Conservation (phyloP, 2,797 vertebrate genomes). For the Ambastaia sidthimunki region DNA sequence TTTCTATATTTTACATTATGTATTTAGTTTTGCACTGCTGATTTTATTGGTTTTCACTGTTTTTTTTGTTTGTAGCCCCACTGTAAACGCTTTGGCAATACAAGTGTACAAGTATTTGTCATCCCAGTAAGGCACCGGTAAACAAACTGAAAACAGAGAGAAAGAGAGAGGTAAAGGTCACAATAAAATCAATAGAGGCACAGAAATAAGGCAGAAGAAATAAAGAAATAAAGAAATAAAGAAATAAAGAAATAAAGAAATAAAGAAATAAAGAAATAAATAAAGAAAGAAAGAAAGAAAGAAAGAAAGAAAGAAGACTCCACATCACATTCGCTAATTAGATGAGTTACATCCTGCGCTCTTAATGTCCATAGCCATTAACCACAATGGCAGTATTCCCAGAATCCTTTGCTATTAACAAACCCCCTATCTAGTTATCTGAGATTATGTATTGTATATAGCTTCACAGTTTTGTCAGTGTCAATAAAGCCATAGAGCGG, state of each 20-base stretch:
- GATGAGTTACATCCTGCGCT: slow-evolving; percentile 29
- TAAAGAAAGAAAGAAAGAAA: no score
- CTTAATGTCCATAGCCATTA: slow-evolving; percentile 39
- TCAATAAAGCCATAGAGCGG: slow-evolving; percentile 17
- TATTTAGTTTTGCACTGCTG: no score
- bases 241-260: no score
- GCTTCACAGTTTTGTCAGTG: slow-evolving; percentile 34
- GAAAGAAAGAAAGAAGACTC: not conserved
- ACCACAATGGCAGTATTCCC: slow-evolving; percentile 40
- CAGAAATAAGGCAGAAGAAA: not conserved
- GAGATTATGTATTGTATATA: slow-evolving; percentile 7
- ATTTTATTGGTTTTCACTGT: no score
- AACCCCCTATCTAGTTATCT: slow-evolving; percentile 30
- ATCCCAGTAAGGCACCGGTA: no score
- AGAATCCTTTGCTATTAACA: slow-evolving; percentile 44
- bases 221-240: not conserved
- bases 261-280: no score
- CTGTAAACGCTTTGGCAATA: no score
- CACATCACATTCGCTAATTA: slow-evolving; percentile 38
- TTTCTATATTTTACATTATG: no score
- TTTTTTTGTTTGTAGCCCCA: not conserved
- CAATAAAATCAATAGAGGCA: slow-evolving; percentile 31
- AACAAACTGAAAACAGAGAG: no score
- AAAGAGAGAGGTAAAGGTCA: not conserved
- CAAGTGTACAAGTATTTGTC: no score